Evolutionary conservation across 2,888 invertebrate species (phyloP).

Genomic region (Hemithea aestivaria): DNA sequence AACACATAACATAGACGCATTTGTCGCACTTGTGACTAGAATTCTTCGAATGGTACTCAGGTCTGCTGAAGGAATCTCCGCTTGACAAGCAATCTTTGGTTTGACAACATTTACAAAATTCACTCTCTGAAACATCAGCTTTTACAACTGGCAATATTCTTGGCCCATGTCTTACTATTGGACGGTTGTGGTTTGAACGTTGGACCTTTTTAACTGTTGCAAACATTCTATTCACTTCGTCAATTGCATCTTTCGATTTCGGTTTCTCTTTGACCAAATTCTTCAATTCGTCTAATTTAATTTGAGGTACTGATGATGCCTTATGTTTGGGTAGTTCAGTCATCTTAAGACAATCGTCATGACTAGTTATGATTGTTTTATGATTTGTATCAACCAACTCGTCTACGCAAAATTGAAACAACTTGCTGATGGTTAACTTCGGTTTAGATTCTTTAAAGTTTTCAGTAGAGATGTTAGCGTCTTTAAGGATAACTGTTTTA

Average conservation of each 20-base stretch:
- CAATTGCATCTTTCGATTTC: slow-evolving; percentile 58
- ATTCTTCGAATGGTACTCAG: slow-evolving; percentile 32
- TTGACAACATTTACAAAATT: slow-evolving; percentile 41
- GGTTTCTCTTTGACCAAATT: slow-evolving; percentile 53
- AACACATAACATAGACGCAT: slow-evolving; percentile 44
- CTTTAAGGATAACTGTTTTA: slow-evolving; percentile 45
- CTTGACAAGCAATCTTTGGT: slow-evolving; percentile 47
- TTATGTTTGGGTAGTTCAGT: slow-evolving; percentile 52
- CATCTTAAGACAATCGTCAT: slow-evolving; percentile 40
- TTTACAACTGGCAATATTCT: slow-evolving; percentile 64
- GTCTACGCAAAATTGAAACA: slow-evolving; percentile 50
- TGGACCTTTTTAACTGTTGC: slow-evolving; percentile 47
- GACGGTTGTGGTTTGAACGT: slow-evolving; percentile 42
- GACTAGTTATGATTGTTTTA: slow-evolving; percentile 42
- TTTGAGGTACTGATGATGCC: slow-evolving; percentile 66
- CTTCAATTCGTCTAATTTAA: slow-evolving; percentile 66
- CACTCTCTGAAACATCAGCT: slow-evolving; percentile 22
- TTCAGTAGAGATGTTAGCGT: slow-evolving; percentile 49
- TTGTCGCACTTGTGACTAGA: slow-evolving; percentile 34
- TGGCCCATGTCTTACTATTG: slow-evolving; percentile 53
- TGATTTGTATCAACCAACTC: slow-evolving; percentile 30
- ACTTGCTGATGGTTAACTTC: slow-evolving; percentile 39
- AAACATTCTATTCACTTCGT: slow-evolving; percentile 69
- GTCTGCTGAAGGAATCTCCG: slow-evolving; percentile 46
- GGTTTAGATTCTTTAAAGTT: slow-evolving; percentile 20